Conservation (phyloP, 2,888 invertebrate species). For the Trichopoda pennipes region DNA sequence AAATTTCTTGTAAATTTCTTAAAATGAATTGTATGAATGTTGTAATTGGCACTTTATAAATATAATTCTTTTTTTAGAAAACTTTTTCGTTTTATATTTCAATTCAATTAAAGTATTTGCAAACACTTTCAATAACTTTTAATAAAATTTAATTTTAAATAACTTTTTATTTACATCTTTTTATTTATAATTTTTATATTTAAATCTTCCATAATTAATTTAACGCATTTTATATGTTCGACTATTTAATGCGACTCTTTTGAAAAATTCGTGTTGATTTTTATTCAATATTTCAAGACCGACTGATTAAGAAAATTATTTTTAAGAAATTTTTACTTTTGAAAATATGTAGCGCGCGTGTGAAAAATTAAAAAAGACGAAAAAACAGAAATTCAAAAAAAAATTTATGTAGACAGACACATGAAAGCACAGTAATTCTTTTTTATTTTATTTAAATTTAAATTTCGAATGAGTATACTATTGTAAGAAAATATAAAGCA, state of each 20-base stretch:
- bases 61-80: neutral
- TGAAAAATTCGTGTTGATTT: slow-evolving; percentile 55
- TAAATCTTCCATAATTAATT: slow-evolving; percentile 12
- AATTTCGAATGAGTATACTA: no score
- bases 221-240: slow-evolving; percentile 14
- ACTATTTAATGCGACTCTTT: slow-evolving; percentile 35
- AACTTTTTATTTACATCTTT: neutral
- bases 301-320: slow-evolving; percentile 64
- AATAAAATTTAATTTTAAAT: neutral
- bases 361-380: slow-evolving; percentile 32
- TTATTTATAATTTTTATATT: slow-evolving; percentile 7
- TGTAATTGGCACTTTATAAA: slow-evolving; percentile 40
- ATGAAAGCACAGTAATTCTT: neutral
- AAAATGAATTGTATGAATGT: slow-evolving; percentile 17
- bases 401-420: neutral
- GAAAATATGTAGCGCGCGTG: slow-evolving; percentile 48
- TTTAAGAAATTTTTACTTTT: slow-evolving; percentile 59
- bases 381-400: neutral
- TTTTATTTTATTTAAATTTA: neutral
- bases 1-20: slow-evolving; percentile 1
- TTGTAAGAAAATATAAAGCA: no score
- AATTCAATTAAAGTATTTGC: neutral
- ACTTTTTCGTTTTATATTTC: neutral
- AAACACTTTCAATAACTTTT: neutral
- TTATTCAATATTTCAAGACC: slow-evolving; percentile 64